A percentile compares a stretch with the other conserved stretches of the same genome.
phyloP scores from a whole-genome alignment of 2,888 invertebrate species.

The Nephrotoma flavescens region DNA sequence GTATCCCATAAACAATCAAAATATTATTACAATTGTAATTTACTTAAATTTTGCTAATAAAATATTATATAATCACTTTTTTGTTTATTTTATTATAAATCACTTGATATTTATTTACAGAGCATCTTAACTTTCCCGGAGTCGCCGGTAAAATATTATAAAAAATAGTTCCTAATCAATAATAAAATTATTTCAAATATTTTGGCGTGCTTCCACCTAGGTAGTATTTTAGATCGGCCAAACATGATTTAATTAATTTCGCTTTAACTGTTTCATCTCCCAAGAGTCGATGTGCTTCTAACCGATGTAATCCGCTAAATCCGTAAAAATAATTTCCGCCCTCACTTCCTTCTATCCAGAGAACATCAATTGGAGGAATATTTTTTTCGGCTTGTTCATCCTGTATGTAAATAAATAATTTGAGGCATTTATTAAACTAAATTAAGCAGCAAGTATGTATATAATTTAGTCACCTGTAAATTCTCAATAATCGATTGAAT shows the following conservation, averaged over 20 bases:
- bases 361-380: conserved; percentile 72
- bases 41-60: background rate
- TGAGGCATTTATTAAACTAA: background rate
- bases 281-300: conserved; percentile 60
- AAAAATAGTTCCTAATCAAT: background rate
- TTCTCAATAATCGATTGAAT: conserved; percentile 65
- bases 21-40: background rate
- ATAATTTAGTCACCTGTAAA: conserved; percentile 37
- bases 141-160: background rate
- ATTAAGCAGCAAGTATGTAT: background rate
- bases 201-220: conserved; percentile 67
- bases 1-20: background rate
- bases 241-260: conserved; percentile 64
- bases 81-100: background rate
- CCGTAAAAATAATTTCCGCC: conserved; percentile 82
- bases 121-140: background rate
- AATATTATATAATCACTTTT: background rate
- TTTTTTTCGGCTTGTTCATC: conserved; percentile 40
- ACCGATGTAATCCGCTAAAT: conserved; percentile 81
- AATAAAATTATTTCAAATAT: conserved; percentile 47
- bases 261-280: conserved; percentile 54
- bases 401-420: conserved; percentile 15
- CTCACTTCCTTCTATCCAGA: conserved; percentile 68
- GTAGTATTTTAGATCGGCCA: conserved; percentile 57
- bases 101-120: background rate